These are phyloP conservation scores for Manacus vitellinus DNA, from an alignment of 2,113 vertebrate species.

Conservation along the genomic window DNA sequence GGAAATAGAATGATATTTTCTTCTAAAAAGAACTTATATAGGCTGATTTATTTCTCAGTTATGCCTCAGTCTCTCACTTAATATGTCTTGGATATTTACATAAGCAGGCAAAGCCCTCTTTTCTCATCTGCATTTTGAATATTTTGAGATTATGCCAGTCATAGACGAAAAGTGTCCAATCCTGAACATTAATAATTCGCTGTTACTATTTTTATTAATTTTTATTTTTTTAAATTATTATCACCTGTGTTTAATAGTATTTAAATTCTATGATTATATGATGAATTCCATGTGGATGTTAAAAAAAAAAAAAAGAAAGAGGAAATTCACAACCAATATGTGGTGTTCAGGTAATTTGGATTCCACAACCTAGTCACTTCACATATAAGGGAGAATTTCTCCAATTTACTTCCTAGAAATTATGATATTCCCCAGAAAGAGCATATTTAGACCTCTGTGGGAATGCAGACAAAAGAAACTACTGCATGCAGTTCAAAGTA, in stretches of 20 bases:
- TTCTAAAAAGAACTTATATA: neutral
- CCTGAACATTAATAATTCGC: neutral
- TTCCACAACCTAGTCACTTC: neutral
- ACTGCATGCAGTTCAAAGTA: neutral
- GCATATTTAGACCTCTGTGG: neutral
- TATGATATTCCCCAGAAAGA: neutral
- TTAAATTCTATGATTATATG: neutral
- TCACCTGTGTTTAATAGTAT: neutral
- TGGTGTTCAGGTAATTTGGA: neutral
- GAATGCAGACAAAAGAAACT: neutral
- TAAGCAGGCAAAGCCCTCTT: rapidly evolving
- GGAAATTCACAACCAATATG: neutral
- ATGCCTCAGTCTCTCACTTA: neutral
- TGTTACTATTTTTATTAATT: neutral
- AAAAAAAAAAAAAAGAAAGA: rapidly evolving
- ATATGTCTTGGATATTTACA: neutral
- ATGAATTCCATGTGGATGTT: neutral
- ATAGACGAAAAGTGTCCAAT: neutral
- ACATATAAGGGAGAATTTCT: neutral
- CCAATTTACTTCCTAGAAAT: neutral
- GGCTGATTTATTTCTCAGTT: neutral
- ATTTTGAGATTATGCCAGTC: neutral
- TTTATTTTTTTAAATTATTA: neutral
- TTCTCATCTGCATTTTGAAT: neutral
- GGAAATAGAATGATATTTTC: neutral